Evolutionary conservation across 23 tunicate species (phyloP).

Genomic region (Trididemnum miniatum): DNA sequence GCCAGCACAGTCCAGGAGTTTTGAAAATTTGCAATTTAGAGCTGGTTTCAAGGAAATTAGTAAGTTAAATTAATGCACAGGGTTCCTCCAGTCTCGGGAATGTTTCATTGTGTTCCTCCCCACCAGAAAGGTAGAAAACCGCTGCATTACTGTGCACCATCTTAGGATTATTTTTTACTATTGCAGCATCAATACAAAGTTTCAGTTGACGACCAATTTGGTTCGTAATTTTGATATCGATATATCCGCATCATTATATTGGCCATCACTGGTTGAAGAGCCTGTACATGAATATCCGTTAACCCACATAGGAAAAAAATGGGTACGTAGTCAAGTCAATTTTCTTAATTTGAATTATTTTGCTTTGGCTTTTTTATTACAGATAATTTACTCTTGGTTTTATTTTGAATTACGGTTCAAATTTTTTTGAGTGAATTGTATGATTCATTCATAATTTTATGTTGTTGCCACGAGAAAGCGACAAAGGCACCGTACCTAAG

Average conservation of each 20-base stretch:
- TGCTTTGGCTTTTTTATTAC: neutral
- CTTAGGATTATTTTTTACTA: neutral
- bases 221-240: constrained; percentile 38
- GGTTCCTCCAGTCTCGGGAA: too few relatives aligned
- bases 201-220: constrained; percentile 48
- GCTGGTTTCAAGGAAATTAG: too few relatives aligned
- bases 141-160: neutral
- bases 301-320: constrained; percentile 69
- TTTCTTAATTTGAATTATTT: neutral
- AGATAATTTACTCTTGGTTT: neutral
- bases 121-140: too few relatives aligned
- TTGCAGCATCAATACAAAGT: constrained; percentile 43
- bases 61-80: too few relatives aligned
- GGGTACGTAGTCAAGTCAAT: constrained; percentile 70
- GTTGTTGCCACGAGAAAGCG: too few relatives aligned
- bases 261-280: constrained; percentile 71
- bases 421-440: too few relatives aligned
- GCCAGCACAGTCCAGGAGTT: too few relatives aligned
- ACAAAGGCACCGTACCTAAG: too few relatives aligned
- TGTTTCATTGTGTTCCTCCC: too few relatives aligned
- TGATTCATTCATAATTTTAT: too few relatives aligned
- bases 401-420: too few relatives aligned
- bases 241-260: constrained; percentile 55
- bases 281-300: constrained; percentile 36
- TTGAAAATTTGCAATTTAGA: too few relatives aligned